phyloP scores from a whole-genome alignment of 2,888 invertebrate species.

The Chymomyza amoena region DNA sequence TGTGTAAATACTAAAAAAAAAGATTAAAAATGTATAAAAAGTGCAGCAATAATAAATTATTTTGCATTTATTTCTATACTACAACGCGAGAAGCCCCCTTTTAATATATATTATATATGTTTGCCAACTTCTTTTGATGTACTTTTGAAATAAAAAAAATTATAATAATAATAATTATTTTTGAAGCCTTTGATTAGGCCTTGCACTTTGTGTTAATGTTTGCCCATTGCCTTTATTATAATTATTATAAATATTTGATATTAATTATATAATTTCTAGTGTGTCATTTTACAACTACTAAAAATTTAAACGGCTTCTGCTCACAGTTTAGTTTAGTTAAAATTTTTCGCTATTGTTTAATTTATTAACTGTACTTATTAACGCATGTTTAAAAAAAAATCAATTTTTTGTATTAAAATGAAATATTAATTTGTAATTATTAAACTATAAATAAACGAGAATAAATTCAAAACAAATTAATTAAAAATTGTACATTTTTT shows the following conservation, averaged over 20 bases:
- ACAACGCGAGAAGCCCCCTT: conserved; percentile 57
- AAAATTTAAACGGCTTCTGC: conserved; percentile 10
- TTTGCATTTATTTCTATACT: conserved; percentile 66
- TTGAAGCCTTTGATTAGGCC: too few relatives aligned
- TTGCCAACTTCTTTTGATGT: conserved; percentile 55
- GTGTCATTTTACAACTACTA: conserved; percentile 22
- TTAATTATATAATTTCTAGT: not conserved
- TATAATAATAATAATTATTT: not conserved
- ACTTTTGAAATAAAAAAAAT: conserved; percentile 58
- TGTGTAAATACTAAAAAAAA: conserved; percentile 64
- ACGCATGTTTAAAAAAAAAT: conserved; percentile 39
- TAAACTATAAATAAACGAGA: not conserved
- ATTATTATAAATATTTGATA: not conserved
- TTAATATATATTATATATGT: not conserved
- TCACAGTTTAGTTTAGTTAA: conserved; percentile 40
- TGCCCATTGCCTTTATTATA: not conserved
- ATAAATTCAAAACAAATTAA: not conserved
- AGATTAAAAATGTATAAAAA: conserved; percentile 7
- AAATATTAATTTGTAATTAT: not conserved
- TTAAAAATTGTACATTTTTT: not conserved
- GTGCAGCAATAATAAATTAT: conserved; percentile 40
- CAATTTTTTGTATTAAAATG: not conserved
- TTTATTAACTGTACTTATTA: conserved; percentile 77
- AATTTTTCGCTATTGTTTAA: conserved; percentile 59
- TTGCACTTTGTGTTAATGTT: not conserved